A percentile compares a stretch with the other conserved stretches of the same genome.
phyloP scores from a whole-genome alignment of 1,140 invertebrate genomes.

The Drosophila tristis region DNA sequence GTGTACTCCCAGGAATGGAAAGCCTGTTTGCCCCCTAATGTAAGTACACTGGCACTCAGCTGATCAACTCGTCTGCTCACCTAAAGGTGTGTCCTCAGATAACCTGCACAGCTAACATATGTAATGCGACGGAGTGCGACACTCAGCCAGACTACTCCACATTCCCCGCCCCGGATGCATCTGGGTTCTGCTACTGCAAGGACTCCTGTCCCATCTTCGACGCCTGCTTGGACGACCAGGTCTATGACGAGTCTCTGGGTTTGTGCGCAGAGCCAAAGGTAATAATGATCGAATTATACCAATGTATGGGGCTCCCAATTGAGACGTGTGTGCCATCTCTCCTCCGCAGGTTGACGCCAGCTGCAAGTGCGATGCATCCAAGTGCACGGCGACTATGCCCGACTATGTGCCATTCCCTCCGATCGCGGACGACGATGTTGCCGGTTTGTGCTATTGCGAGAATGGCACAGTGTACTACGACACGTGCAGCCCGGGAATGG shows the following conservation, averaged over 20 bases:
- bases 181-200: constrained; percentile 38
- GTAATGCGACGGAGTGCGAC: constrained; percentile 23
- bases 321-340: no score
- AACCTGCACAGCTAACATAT: constrained; percentile 16
- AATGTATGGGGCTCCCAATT: no score
- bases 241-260: neutral
- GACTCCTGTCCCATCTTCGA: constrained; percentile 25
- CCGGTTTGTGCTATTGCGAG: constrained; percentile 40
- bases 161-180: neutral
- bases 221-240: neutral
- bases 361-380: constrained; percentile 25
- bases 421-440: constrained; percentile 6
- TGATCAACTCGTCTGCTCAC: neutral
- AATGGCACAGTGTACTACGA: constrained; percentile 11
- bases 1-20: neutral
- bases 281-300: neutral
- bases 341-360: constrained; percentile 4
- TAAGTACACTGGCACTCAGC: neutral
- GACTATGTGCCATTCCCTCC: constrained; percentile 36
- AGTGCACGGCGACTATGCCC: constrained; percentile 18
- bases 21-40: constrained; percentile 2
- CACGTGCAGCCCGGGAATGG: constrained; percentile 27
- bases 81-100: no score
- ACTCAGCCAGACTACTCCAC: neutral
- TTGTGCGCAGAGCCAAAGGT: constrained; percentile 38